A percentile compares a stretch with the other conserved stretches of the same genome.
Evolutionary conservation across 1,140 invertebrate species (phyloP).

Genomic region (Caligus rogercresseyi): DNA sequence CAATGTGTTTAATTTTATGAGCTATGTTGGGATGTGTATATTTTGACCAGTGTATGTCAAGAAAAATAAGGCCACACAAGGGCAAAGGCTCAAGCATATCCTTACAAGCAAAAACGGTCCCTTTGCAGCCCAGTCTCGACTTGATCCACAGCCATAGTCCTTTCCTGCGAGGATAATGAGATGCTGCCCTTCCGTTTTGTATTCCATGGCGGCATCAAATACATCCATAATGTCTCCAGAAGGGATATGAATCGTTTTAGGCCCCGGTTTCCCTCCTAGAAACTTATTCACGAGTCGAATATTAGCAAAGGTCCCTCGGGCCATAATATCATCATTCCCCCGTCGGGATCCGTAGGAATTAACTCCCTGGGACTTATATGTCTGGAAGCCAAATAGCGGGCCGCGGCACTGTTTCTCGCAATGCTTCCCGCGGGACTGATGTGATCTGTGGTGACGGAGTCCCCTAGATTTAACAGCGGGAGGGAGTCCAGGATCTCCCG

Average conservation of each 20-base stretch:
- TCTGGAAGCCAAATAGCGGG: constrained; percentile 15
- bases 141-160: constrained; percentile 91
- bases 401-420: constrained; percentile 48
- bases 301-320: constrained; percentile 92
- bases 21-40: no score
- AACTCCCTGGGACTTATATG: constrained; percentile 41
- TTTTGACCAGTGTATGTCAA: no score
- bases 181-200: constrained; percentile 40
- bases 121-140: constrained; percentile 95
- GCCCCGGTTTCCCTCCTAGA: constrained; percentile 52
- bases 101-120: constrained; percentile 56
- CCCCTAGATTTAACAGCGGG: constrained; percentile 68
- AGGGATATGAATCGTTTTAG: constrained; percentile 70
- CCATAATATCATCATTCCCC: constrained; percentile 93
- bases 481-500: constrained; percentile 40
- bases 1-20: no score
- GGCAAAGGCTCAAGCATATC: no score
- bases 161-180: constrained; percentile 83
- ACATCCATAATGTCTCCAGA: constrained; percentile 63
- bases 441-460: constrained; percentile 94
- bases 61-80: no score
- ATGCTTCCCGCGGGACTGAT: constrained; percentile 96
- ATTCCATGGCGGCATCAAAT: constrained; percentile 84
- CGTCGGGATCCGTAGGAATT: constrained; percentile 93
- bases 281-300: constrained; percentile 90